Evolutionary conservation across 1,140 invertebrate species (phyloP), one percentile per base, ranked within the genome.

Genomic region (Neuroterus valhalla): DNA sequence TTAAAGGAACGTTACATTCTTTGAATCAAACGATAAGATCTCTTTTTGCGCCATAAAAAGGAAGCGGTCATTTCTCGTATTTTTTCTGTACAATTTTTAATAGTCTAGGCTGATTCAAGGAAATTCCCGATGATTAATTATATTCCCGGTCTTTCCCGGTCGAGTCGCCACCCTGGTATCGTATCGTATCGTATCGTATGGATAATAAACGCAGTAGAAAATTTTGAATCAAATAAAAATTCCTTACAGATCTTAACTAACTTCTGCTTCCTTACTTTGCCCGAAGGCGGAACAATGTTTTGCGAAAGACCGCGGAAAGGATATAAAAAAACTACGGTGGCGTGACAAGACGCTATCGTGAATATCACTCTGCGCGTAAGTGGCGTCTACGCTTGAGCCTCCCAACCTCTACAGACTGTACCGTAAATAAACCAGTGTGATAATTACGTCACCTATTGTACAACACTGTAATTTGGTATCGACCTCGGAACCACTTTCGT

Each of bases 361-460:
- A 62, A 62, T 62, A 62, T 62, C 55, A 62, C 55, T 38, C 23
- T 4, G 21, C 21, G 6, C 31, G 14, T 62, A 62, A 62, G 55
- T 62, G 55, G 55, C 55, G 55, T n/a, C 55, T 15, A 62, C 55
- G 26, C 23, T 62, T 62, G 14, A 62, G 55, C 6, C 23, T 62
- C 52, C 31, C 26, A 23, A 62, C 55, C 31, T 31, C 55, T 38
- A 62, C 12, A 62, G 21, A 31, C 26, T 55, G 12, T 23, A 31
- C 31, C 26, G 67, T 72, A 71, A 70, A 52, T 77, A 73, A 81
- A 26, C 44, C 48, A 19, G 55, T 66, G 74, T 70, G 76, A 78
- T 76, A 79, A 81, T 81, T 81, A 75, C 80, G 75, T 23, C 52
- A 66, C 71, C 75, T 80, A 67, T 77, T 78, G 73, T 78, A 75